Base-by-base conservation (phyloP, 2,113 vertebrate genomes). In the Mirza zaza region DNA sequence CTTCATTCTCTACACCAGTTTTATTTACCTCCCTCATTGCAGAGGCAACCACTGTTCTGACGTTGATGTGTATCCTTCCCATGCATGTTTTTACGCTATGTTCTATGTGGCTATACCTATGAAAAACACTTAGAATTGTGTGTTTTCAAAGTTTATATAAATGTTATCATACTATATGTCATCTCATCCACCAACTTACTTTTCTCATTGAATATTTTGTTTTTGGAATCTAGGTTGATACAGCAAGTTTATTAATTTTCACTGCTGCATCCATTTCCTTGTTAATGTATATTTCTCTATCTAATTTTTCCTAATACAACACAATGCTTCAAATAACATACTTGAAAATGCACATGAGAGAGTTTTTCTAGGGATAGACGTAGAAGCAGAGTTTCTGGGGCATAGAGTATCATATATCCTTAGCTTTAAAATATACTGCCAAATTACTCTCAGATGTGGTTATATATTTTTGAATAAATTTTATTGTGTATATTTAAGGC, bases 151-250 rank as follows among this genome's bases (percentile, higher is more conserved):
- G 57, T 48, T 65, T 87, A 42, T 45, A 48, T 75, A 75, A 96
- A 50, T 87, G 42, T 80, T 79, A 73, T 70, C 8, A 27, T 61
- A 25, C 21, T 36, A 1, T 34, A 75, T 29, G 15, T 29, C 42
- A 94, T 73, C 61, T 89, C 18, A 29, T 76, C 27, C 8, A 83
- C 34, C 34, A 42, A 87, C 36, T 76, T 80, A 48, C 21, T 92
- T 97, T 94, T 91, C 63, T 90, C 87, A 63, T 2, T 57, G 21
- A 84, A 87, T 20, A 57, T 87, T 93, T 80, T 75, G 12, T n/a
- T 93, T 96, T n/a, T 0, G 11, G 23, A 87, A 59, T 86, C 59
- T 32, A 39, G 34, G 15, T 68, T 71, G 45, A 71, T 45, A 59
- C 2, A 55, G 50, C 52, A 89, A 52, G 18, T 59, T 65, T 87